A percentile compares a stretch with the other conserved stretches of the same genome.
Conservation (phyloP, 2,888 invertebrate species). For the Scaptomyza parva region DNA sequence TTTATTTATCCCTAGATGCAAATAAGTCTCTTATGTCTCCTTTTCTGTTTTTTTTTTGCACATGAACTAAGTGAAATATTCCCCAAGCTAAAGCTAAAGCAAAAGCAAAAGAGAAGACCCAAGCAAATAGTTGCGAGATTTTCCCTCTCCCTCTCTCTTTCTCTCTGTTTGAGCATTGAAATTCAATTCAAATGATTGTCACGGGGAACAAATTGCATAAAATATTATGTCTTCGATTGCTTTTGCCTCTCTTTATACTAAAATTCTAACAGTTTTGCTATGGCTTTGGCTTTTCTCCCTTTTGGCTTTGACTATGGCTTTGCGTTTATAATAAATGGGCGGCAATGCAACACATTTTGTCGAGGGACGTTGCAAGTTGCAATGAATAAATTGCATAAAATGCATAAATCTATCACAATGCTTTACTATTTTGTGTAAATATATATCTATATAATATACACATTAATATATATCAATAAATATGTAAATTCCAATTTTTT, state of each 20-base stretch:
- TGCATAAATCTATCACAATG: conserved; percentile 45
- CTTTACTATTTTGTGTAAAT: neutral
- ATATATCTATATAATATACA: conserved; percentile 16
- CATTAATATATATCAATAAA: conserved; percentile 36
- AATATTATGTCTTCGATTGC: conserved; percentile 37
- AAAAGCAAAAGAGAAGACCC: too few species aligned
- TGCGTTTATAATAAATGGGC: conserved; percentile 31
- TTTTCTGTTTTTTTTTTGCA: conserved; percentile 10
- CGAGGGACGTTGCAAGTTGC: conserved; percentile 25
- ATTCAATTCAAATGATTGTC: conserved; percentile 64
- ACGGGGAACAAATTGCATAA: conserved; percentile 51
- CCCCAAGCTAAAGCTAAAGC: conserved; percentile 25
- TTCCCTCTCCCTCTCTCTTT: neutral
- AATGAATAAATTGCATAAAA: conserved; percentile 57
- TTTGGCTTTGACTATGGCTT: too few species aligned
- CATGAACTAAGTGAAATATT: conserved; percentile 37
- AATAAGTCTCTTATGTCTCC: conserved; percentile 4
- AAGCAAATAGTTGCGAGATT: conserved; percentile 27
- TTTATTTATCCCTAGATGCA: conserved; percentile 61
- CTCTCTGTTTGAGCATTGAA: conserved; percentile 45
- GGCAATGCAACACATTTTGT: conserved; percentile 14
- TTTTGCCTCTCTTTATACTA: conserved; percentile 15
- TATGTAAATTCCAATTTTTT: conserved; percentile 30
- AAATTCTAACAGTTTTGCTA: neutral
- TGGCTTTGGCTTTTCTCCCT: neutral